Conservation (phyloP, 2,888 invertebrate species). For the Torymus texanus region DNA sequence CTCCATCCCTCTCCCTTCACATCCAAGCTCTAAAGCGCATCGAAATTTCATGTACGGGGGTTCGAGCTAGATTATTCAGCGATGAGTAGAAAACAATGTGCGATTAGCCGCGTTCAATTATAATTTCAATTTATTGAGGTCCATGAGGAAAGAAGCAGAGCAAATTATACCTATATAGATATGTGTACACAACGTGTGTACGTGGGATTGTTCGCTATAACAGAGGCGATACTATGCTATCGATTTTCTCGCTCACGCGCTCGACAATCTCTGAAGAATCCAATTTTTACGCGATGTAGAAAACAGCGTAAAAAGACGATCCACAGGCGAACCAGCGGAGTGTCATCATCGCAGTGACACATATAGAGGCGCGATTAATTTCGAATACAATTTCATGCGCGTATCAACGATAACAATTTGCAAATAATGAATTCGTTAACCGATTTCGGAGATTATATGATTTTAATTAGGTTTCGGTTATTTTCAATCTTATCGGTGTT, state of each 20-base stretch:
- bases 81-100: constrained; percentile 22
- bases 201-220: not conserved
- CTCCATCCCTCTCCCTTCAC: no score
- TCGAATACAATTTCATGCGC: no score
- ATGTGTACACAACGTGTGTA: not conserved
- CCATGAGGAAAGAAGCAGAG: constrained; percentile 1
- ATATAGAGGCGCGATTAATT: no score
- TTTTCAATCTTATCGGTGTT: no score
- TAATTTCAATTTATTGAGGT: constrained; percentile 35
- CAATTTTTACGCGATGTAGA: constrained; percentile 25
- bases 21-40: no score
- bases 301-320: constrained; percentile 3
- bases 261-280: constrained; percentile 15
- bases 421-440: no score
- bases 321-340: not conserved
- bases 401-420: no score
- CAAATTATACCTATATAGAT: not conserved
- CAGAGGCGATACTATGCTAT: constrained; percentile 3
- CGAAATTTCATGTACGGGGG: not conserved
- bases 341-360: not conserved
- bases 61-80: constrained; percentile 17
- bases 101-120: constrained; percentile 28
- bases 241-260: not conserved
- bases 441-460: no score
- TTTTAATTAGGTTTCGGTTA: no score